Percentiles rank a stretch among this genome's conserved stretches.
These are phyloP conservation scores for Lottia gigantea DNA, from an alignment of 2,888 invertebrate species.

Conservation along the genomic window DNA sequence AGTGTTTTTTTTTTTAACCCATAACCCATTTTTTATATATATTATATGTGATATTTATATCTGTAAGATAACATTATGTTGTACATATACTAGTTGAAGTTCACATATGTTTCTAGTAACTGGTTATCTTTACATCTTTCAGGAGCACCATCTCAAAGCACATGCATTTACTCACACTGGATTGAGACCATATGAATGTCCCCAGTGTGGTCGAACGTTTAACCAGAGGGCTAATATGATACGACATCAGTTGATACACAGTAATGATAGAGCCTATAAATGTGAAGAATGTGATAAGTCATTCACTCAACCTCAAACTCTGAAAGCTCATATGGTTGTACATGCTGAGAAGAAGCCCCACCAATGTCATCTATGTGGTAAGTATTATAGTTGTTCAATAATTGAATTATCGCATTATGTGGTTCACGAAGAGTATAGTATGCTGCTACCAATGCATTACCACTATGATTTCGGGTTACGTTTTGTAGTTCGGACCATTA, in stretches of 20 bases:
- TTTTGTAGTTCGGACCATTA: too few species aligned
- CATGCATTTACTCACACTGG: slow-evolving; percentile 68
- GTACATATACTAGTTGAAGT: too few species aligned
- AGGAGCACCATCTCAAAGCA: slow-evolving; percentile 68
- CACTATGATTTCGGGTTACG: too few species aligned
- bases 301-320: slow-evolving; percentile 68
- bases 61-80: too few species aligned
- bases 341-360: slow-evolving; percentile 68
- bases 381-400: slow-evolving; percentile 25
- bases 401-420: too few species aligned
- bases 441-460: too few species aligned
- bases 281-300: slow-evolving; percentile 67
- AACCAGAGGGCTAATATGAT: slow-evolving; percentile 69
- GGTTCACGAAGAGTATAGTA: not conserved
- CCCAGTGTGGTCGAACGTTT: slow-evolving; percentile 64
- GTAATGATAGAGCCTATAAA: slow-evolving; percentile 59
- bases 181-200: slow-evolving; percentile 64
- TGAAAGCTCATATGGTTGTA: slow-evolving; percentile 68
- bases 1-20: too few species aligned
- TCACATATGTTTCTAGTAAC: not conserved
- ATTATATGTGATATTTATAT: too few species aligned
- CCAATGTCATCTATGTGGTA: slow-evolving; percentile 66
- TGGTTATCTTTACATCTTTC: slow-evolving; percentile 20
- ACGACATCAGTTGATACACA: slow-evolving; percentile 67
- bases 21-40: too few species aligned